Evolutionary conservation across 2,113 vertebrate species (phyloP), one percentile per base, ranked within the genome.

Genomic region (Carassius gibelio): DNA sequence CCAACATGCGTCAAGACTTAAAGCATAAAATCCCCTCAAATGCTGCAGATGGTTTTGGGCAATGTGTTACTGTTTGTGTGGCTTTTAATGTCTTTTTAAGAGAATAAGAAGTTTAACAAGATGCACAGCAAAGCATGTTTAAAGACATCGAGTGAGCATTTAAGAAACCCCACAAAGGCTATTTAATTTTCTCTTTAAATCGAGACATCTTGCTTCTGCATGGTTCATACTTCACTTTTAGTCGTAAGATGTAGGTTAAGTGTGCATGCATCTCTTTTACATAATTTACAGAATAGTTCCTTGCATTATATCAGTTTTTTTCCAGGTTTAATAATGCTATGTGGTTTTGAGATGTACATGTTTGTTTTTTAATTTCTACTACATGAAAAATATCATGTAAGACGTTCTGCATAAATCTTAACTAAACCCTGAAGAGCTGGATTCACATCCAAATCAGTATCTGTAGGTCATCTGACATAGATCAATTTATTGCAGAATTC

Each of bases 31-130:
- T 7, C 57, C 61, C 8, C 11, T 57, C 48, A 19, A 57, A 79
- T 75, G 6, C 59, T 61, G 50, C 50, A 5, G 61, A 68, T 45
- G 45, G 77, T 82, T 69, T 69, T 26, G 62, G 52, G 74, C 34
- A 45, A 75, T n/a, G 23, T 45, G 71, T 57, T 42, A 64, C 86
- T 66, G 66, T 84, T 59, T 64, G 57, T 59, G 59, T 14, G 52
- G 15, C 72, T 87, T 42, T 50, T 77, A 38, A 72, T n/a, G 11
- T 8, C 13, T 15, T 36, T 17, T 36, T 79, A 34, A 38, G 30
- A 61, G 21, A 61, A 19, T 61, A 15, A 66, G 26, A 26, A 48
- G 36, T 10, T 48, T 3, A 72, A 72, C 10, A 82, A 57, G 23
- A 57, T n/a, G 5, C 14, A 5, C 23, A 4, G 23, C 30, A 42